Evolutionary conservation across 2,797 vertebrate species (phyloP).

Genomic region (Hybognathus amarus): DNA sequence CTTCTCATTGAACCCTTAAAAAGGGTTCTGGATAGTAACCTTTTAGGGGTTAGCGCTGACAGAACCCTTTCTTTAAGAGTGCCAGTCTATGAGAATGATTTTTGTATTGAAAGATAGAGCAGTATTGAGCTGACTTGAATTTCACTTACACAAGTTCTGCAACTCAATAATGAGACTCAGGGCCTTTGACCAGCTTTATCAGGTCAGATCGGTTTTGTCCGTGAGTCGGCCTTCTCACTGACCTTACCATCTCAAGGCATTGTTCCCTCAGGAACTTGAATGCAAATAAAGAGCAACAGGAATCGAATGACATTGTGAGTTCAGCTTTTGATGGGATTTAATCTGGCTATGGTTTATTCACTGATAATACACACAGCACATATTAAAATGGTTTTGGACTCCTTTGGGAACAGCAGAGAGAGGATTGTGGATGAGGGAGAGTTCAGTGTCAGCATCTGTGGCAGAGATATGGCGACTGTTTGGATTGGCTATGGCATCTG

Average conservation of each 20-base stretch:
- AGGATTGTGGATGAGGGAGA: constrained; percentile 30
- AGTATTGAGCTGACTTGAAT: neutral
- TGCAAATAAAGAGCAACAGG: constrained; percentile 61
- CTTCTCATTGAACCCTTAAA: rapidly evolving
- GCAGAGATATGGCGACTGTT: constrained; percentile 31
- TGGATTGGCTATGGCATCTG: constrained; percentile 21
- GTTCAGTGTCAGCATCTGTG: constrained; percentile 28
- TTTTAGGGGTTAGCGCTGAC: rapidly evolving
- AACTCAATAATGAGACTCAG: constrained; percentile 22
- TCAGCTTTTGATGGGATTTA: constrained; percentile 44
- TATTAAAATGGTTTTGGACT: constrained; percentile 31
- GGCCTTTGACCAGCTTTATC: constrained; percentile 68
- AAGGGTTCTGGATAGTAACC: too few species aligned
- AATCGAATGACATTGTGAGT: constrained; percentile 49
- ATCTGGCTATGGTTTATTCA: constrained; percentile 45
- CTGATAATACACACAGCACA: constrained; percentile 32
- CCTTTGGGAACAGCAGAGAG: constrained; percentile 31
- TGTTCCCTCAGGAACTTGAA: constrained; percentile 58
- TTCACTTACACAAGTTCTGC: constrained; percentile 1
- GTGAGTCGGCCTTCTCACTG: constrained; percentile 64
- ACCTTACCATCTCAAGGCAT: constrained; percentile 69
- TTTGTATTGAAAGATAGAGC: neutral
- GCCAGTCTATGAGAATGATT: neutral
- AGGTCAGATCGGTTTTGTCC: constrained; percentile 52
- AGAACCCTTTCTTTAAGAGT: neutral